Percentiles rank a stretch among this genome's conserved stretches.
These are phyloP conservation scores for Sebastes oblongus DNA, from an alignment of 2,797 vertebrate species.

Conservation along the genomic window DNA sequence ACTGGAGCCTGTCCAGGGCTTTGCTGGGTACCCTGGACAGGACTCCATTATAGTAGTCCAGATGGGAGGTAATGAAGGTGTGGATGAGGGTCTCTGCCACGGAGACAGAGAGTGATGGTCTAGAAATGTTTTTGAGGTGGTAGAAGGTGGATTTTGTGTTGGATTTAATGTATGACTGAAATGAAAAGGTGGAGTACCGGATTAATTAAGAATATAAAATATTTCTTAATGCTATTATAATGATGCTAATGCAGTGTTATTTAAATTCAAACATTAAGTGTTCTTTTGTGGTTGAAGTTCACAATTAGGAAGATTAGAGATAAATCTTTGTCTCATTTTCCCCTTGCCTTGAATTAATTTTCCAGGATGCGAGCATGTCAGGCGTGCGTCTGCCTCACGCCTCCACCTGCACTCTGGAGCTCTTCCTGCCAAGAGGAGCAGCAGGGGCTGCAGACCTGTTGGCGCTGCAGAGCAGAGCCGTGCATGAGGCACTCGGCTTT, in stretches of 20 bases:
- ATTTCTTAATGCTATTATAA: neutral
- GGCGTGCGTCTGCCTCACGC: constrained; percentile 52
- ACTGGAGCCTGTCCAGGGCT: no score
- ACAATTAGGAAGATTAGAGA: neutral
- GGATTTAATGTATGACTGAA: no score
- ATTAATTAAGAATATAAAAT: no score
- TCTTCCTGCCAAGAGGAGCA: constrained; percentile 65
- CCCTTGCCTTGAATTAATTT: neutral
- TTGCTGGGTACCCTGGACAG: no score
- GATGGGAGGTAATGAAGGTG: no score
- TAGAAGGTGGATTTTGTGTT: no score
- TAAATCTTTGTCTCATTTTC: neutral
- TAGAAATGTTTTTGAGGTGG: no score
- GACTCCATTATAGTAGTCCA: no score
- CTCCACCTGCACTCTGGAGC: constrained; percentile 55
- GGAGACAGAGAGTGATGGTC: no score
- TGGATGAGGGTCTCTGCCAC: no score
- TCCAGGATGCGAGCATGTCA: constrained; percentile 5
- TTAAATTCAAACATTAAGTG: neutral
- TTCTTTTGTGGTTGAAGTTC: neutral
- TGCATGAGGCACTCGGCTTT: constrained; percentile 46
- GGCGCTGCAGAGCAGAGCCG: constrained; percentile 62
- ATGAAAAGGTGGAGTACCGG: no score
- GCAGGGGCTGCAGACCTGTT: constrained; percentile 44
- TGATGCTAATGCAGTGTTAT: neutral